A percentile compares a stretch with the other conserved stretches of the same genome.
These are phyloP conservation scores for Abrostola triplasia DNA, from an alignment of 2,888 invertebrate genomes.

Conservation along the genomic window DNA sequence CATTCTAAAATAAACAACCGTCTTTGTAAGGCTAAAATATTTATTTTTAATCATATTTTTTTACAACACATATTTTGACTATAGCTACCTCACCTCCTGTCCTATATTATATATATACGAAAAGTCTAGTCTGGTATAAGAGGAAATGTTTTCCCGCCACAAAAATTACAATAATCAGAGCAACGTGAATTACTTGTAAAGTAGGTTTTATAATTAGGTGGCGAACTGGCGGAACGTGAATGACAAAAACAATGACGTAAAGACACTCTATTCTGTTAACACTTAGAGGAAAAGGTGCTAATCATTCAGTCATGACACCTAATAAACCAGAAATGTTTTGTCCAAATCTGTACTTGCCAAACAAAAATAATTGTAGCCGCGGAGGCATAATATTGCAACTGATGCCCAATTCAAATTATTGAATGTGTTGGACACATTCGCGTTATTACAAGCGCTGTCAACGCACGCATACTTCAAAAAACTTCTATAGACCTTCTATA, in stretches of 20 bases:
- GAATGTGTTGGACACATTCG: not conserved
- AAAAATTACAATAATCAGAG: conserved; percentile 33
- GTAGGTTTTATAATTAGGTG: conserved; percentile 37
- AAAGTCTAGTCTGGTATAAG: not conserved
- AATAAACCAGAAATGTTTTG: conserved; percentile 37
- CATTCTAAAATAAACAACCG: conserved; percentile 11
- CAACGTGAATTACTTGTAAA: conserved; percentile 49
- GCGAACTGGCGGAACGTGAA: conserved; percentile 18
- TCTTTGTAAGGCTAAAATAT: not conserved
- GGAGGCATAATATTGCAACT: not conserved
- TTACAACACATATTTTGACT: too few species aligned
- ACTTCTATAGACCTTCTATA: too few species aligned
- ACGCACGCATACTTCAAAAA: too few species aligned
- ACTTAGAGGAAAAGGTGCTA: conserved; percentile 55
- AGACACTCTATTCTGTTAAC: conserved; percentile 46
- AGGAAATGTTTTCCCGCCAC: conserved; percentile 41
- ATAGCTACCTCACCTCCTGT: too few species aligned
- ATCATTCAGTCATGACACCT: conserved; percentile 39
- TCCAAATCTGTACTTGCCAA: conserved; percentile 15
- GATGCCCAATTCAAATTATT: not conserved
- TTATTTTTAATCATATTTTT: too few species aligned
- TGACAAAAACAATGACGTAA: conserved; percentile 59
- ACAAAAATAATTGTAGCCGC: not conserved
- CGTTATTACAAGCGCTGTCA: not conserved
- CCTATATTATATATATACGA: too few species aligned